Evolutionary conservation across 30 jellyfish, hydroid and myxozoan species (phyloP).

Genomic region (Turritopsis dohrnii): DNA sequence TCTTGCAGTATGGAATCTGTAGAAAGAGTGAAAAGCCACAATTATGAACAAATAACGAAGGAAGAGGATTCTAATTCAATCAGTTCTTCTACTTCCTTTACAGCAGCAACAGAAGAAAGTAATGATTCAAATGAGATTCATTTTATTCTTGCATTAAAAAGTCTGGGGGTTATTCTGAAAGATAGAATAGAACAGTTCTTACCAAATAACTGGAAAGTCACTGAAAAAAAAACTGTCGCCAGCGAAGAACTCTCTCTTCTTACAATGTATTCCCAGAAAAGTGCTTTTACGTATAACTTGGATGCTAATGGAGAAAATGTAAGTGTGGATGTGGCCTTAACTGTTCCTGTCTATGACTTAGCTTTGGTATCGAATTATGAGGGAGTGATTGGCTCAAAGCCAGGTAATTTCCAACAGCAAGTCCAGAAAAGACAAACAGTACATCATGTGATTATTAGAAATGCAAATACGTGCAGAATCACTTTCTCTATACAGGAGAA

Average conservation of each 20-base stretch:
- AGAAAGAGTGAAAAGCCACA: not conserved
- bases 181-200: not conserved
- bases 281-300: not conserved
- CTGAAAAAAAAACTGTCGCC: not conserved
- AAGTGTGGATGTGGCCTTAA: constrained; percentile 3
- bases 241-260: not conserved
- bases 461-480: not conserved
- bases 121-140: not conserved
- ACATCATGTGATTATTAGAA: not conserved
- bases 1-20: not conserved
- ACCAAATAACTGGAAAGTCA: not conserved
- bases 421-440: not conserved
- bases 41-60: not conserved
- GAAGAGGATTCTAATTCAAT: too few relatives aligned
- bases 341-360: not conserved
- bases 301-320: not conserved
- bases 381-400: not conserved
- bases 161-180: not conserved
- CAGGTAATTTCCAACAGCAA: not conserved
- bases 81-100: not conserved
- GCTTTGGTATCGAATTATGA: not conserved
- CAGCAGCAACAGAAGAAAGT: not conserved
- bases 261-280: not conserved
- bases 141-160: not conserved
- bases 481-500: constrained; percentile 5